phyloP scores from a whole-genome alignment of 1,140 invertebrate genomes.

The Drosophila seguyi region DNA sequence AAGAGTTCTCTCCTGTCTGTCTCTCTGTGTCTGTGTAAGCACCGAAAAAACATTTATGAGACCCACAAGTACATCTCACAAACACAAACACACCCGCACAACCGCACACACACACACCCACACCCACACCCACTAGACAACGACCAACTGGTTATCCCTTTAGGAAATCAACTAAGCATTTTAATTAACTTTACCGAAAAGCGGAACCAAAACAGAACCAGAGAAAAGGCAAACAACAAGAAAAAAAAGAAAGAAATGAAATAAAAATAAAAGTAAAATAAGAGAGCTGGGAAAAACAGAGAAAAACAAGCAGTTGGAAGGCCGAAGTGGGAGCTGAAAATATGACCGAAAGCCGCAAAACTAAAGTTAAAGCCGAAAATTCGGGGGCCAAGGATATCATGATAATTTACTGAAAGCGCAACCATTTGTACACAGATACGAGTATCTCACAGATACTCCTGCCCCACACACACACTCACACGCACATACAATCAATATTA shows the following conservation, averaged over 20 bases:
- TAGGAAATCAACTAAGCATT: constrained; percentile 80
- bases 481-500: constrained; percentile 77
- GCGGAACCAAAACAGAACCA: constrained; percentile 36
- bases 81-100: constrained; percentile 10
- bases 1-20: background rate
- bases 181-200: constrained; percentile 76
- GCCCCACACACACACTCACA: constrained; percentile 13
- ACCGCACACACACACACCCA: background rate
- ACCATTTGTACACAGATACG: constrained; percentile 66
- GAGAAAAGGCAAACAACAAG: constrained; percentile 27
- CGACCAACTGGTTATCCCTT: constrained; percentile 69
- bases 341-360: constrained; percentile 72
- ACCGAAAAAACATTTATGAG: constrained; percentile 43
- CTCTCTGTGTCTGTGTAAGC: background rate
- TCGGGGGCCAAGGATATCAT: constrained; percentile 51
- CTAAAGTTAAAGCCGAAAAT: constrained; percentile 66
- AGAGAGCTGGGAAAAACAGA: constrained; percentile 15
- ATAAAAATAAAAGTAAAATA: background rate
- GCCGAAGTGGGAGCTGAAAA: constrained; percentile 55
- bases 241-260: constrained; percentile 23
- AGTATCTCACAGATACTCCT: constrained; percentile 10
- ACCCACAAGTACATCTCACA: constrained; percentile 36
- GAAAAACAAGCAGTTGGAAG: background rate
- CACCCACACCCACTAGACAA: constrained; percentile 7
- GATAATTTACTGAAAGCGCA: constrained; percentile 81